Conservation (phyloP, 1,140 invertebrate species). For the Venturia canescens region DNA sequence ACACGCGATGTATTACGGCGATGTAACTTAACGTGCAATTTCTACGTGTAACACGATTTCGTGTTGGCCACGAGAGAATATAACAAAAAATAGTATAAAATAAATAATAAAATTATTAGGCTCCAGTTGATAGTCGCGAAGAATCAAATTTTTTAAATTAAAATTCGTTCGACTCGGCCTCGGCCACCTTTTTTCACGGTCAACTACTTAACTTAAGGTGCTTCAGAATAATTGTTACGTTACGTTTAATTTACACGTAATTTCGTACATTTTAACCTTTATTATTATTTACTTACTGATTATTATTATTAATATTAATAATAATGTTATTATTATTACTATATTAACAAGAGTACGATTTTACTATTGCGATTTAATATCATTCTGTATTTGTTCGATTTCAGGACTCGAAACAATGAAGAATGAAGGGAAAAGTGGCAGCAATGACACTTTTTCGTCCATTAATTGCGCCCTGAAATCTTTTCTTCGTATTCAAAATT, state of each 20-base stretch:
- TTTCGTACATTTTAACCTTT: slow-evolving; percentile 62
- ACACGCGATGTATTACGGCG: slow-evolving; percentile 29
- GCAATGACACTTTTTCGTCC: background rate
- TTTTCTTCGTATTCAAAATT: slow-evolving; percentile 40
- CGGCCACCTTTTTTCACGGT: slow-evolving; percentile 51
- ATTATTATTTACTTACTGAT: slow-evolving; percentile 62
- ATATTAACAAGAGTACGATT: slow-evolving; percentile 21
- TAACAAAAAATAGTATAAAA: slow-evolving; percentile 13
- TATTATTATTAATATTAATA: slow-evolving; percentile 63
- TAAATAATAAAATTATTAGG: background rate
- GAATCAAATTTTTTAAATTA: background rate
- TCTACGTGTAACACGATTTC: slow-evolving; percentile 28
- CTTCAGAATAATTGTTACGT: slow-evolving; percentile 68
- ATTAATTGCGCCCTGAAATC: slow-evolving; percentile 7
- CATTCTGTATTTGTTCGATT: slow-evolving; percentile 53
- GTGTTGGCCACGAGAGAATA: slow-evolving; percentile 22
- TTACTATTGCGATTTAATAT: slow-evolving; percentile 52
- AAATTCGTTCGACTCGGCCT: slow-evolving; percentile 36
- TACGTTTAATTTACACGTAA: slow-evolving; percentile 60
- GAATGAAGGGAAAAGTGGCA: background rate
- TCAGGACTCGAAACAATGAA: slow-evolving; percentile 34
- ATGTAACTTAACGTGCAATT: slow-evolving; percentile 41
- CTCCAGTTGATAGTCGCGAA: background rate
- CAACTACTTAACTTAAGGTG: slow-evolving; percentile 68
- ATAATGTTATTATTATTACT: slow-evolving; percentile 45